Conservation (phyloP, 1,140 invertebrate genomes). For the Oreohelix idahoensis region DNA sequence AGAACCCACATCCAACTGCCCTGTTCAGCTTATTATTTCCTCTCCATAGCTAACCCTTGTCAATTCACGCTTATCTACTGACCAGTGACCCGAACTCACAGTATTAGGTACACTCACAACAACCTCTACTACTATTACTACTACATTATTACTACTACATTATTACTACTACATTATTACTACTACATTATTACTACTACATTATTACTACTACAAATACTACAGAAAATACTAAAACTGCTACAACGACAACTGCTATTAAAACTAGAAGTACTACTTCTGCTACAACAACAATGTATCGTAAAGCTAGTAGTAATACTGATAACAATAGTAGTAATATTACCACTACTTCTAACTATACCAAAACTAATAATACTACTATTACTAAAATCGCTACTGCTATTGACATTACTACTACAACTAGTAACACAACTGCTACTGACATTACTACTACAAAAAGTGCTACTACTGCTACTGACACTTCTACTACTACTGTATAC, state of each 20-base stretch:
- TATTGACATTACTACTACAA: conserved; percentile 73
- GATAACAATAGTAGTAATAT: background rate
- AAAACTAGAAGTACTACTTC: background rate
- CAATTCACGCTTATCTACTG: too few relatives aligned
- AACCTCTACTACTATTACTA: too few relatives aligned
- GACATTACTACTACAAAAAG: conserved; percentile 31
- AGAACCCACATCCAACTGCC: too few relatives aligned
- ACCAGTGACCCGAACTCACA: too few relatives aligned
- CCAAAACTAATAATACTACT: background rate
- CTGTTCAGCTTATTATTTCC: too few relatives aligned
- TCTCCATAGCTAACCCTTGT: too few relatives aligned
- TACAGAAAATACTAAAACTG: background rate
- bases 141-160: too few relatives aligned
- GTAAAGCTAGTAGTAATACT: background rate
- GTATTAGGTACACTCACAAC: too few relatives aligned
- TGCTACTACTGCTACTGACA: background rate
- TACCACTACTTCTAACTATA: conserved; percentile 68
- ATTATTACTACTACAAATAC: background rate
- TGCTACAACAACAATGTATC: background rate
- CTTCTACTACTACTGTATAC: background rate
- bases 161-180: too few relatives aligned
- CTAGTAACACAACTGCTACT: conserved; percentile 81
- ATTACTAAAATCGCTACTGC: background rate
- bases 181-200: too few relatives aligned
- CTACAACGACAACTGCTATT: background rate